Base-by-base conservation (phyloP, 1,140 invertebrate genomes). In the Scaptodrosophila lebanonensis region DNA sequence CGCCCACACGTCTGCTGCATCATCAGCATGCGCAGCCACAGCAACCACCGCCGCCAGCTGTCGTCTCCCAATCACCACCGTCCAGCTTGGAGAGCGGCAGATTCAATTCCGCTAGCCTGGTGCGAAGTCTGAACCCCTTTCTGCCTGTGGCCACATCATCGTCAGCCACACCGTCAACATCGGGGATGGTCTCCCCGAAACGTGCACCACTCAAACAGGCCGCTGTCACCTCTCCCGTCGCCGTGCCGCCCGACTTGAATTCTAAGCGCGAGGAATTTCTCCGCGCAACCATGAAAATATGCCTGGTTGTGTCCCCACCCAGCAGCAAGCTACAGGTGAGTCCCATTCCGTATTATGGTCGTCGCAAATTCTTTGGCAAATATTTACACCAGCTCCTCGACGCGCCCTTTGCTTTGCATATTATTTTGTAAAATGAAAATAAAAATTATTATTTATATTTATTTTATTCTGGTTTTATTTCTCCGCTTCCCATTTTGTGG, bases 241-340 rank as follows among this genome's bases (percentile, higher is more conserved):
- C 70, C 3, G 40, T 82, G 50, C 77, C 77, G 9, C 59, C 71
- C 13, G 83, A 85, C 42, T 42, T 86, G n/a, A 82, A 84, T 39
- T 66, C 86, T 15, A 89, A 87, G 42, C 84, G 88, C 12, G 89
- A 89, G 50, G 89, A 89, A 66, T 89, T 89, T 47, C 57, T 86
- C 16, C 83, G 84, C 15, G 85, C 86, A 11, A 87, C 86, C 25
- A 87, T 87, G 86, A 86, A 87, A 64, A 87, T 87, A 56, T 87
- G 86, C 49, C 50, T 87, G 54, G 86, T 87, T 29, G 86, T 87
- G 3, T 87, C 86, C 27, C 86, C 86, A 16, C 86, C 86, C 29
- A 67, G 71, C 11, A 85, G 69, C 59, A 87, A 87, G 67, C 64
- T 87, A 44, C 86, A 87, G 75, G 86, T 87, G 70, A 86, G 66